phyloP scores from a whole-genome alignment of 1,140 invertebrate species.

The Metaphire vulgaris region DNA sequence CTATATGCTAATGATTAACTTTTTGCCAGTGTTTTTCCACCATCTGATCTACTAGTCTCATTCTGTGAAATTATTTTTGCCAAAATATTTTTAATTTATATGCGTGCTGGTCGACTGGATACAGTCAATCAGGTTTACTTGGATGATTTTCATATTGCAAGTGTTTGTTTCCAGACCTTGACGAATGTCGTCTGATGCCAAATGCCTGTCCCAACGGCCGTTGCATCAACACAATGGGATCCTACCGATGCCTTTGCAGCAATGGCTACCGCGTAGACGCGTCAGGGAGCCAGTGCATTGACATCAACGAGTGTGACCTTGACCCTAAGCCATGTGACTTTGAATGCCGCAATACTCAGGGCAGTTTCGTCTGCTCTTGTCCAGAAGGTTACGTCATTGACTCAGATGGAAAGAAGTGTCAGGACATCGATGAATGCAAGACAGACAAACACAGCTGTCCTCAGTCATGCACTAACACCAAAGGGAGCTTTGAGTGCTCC shows the following conservation, averaged over 20 bases:
- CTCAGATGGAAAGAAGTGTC: background rate
- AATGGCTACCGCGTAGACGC: slow-evolving; percentile 44
- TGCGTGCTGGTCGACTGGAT: too few species aligned
- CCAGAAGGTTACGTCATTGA: slow-evolving; percentile 51
- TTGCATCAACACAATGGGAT: slow-evolving; percentile 50
- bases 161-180: slow-evolving; percentile 50
- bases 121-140: too few species aligned
- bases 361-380: slow-evolving; percentile 50
- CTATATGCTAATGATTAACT: too few species aligned
- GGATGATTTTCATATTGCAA: too few species aligned
- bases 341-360: slow-evolving; percentile 53
- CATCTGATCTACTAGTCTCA: too few species aligned
- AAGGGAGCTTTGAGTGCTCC: slow-evolving; percentile 55
- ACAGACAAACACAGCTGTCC: slow-evolving; percentile 70
- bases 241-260: slow-evolving; percentile 53
- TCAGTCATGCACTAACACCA: slow-evolving; percentile 54
- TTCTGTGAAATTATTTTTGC: too few species aligned
- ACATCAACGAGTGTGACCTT: slow-evolving; percentile 31
- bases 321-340: slow-evolving; percentile 67
- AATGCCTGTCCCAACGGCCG: slow-evolving; percentile 50
- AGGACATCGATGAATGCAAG: slow-evolving; percentile 74
- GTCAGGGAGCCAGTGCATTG: slow-evolving; percentile 57
- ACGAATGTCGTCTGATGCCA: slow-evolving; percentile 54
- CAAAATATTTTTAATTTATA: too few species aligned
- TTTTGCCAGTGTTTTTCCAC: too few species aligned